A percentile compares a stretch with the other conserved stretches of the same genome.
phyloP scores from a whole-genome alignment of 2,113 vertebrate genomes.

The Cariama cristata region DNA sequence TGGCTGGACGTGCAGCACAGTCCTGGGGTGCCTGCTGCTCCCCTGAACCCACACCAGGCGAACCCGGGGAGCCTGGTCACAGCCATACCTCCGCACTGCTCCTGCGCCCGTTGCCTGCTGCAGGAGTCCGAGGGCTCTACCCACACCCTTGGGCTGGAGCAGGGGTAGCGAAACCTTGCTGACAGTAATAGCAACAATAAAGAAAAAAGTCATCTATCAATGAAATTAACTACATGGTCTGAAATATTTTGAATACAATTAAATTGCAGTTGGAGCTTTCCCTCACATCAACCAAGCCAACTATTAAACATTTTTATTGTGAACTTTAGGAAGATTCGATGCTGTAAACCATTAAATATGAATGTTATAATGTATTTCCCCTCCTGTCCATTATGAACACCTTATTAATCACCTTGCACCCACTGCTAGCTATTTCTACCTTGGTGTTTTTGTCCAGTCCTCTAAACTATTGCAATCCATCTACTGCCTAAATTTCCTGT shows the following conservation, averaged over 20 bases:
- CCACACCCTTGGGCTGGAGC: neutral
- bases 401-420: neutral
- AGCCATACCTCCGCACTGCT: accelerated
- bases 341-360: neutral
- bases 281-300: neutral
- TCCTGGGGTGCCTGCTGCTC: neutral
- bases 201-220: neutral
- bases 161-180: neutral
- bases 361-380: neutral
- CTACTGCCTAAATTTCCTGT: neutral
- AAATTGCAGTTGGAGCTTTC: neutral
- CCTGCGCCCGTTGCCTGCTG: neutral
- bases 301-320: neutral
- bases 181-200: neutral
- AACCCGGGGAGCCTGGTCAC: neutral
- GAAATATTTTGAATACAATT: constrained; percentile 10
- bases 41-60: accelerated
- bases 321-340: neutral
- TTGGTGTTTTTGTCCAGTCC: neutral
- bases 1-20: neutral
- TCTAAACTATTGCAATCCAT: neutral
- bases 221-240: neutral
- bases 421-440: neutral
- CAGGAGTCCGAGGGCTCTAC: neutral
- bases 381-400: neutral